Percentiles rank a stretch among this genome's conserved stretches.
phyloP scores from a whole-genome alignment of 2,888 invertebrate genomes.

The Luperina testacea region DNA sequence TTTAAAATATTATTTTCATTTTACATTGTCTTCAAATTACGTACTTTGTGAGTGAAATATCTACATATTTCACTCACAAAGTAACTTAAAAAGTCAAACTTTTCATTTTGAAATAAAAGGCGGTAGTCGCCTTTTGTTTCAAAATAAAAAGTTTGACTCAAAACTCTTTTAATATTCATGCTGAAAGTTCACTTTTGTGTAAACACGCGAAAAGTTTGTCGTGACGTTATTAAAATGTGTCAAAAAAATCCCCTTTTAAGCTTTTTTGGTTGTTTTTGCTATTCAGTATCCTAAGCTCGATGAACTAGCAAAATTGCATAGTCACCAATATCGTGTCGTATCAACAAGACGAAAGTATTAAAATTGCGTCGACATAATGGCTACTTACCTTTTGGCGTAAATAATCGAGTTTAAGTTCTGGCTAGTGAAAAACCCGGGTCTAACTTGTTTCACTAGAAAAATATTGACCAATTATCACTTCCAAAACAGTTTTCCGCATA shows the following conservation, averaged over 20 bases:
- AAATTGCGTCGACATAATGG: background rate
- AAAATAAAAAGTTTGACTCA: conserved; percentile 17
- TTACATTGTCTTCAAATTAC: background rate
- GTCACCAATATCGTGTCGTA: background rate
- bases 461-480: no score
- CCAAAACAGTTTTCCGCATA: no score
- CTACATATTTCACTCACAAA: no score
- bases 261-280: background rate
- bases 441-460: no score
- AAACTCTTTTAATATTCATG: conserved; percentile 31
- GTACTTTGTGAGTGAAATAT: conserved; percentile 10
- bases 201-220: background rate
- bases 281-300: background rate
- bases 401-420: background rate
- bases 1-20: conserved; percentile 1
- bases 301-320: background rate
- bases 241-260: background rate
- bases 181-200: conserved; percentile 19
- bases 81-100: no score
- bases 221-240: background rate
- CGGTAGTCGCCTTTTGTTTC: background rate
- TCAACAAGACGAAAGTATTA: background rate
- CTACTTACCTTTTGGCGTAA: no score
- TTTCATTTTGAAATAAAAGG: no score
- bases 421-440: background rate